Conservation (phyloP, 2,797 vertebrate species). For the Hyperoplus immaculatus region DNA sequence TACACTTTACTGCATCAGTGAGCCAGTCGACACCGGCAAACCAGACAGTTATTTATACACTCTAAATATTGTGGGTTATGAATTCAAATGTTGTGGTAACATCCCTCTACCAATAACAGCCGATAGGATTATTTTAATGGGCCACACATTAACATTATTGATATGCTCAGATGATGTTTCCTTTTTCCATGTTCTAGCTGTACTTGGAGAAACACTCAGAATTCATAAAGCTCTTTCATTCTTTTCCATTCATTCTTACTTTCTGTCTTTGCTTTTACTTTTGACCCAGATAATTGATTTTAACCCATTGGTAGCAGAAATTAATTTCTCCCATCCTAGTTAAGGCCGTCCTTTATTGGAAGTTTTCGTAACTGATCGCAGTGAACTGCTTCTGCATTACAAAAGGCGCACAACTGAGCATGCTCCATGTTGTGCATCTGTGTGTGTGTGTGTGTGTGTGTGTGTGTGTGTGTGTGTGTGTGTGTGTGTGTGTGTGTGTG, state of each 20-base stretch:
- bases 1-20: slow-evolving; percentile 8
- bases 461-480: slow-evolving; percentile 20
- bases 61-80: neutral
- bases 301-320: slow-evolving; percentile 17
- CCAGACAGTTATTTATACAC: slow-evolving; percentile 20
- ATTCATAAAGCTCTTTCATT: neutral
- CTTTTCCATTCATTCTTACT: neutral
- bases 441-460: slow-evolving; percentile 14
- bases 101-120: neutral
- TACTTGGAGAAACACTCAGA: neutral
- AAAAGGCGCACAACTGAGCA: slow-evolving; percentile 14
- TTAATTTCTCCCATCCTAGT: slow-evolving; percentile 41
- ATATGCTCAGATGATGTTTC: neutral
- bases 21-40: neutral
- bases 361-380: slow-evolving; percentile 29
- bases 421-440: slow-evolving; percentile 7
- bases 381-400: neutral
- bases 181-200: neutral
- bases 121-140: neutral
- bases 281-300: slow-evolving; percentile 28
- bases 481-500: slow-evolving; percentile 22
- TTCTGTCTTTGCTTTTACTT: slow-evolving; percentile 15
- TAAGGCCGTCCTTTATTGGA: slow-evolving; percentile 14
- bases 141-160: neutral
- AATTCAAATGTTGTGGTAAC: neutral